Base-by-base conservation (phyloP, 2,888 invertebrate species). In the Amaurobius ferox region DNA sequence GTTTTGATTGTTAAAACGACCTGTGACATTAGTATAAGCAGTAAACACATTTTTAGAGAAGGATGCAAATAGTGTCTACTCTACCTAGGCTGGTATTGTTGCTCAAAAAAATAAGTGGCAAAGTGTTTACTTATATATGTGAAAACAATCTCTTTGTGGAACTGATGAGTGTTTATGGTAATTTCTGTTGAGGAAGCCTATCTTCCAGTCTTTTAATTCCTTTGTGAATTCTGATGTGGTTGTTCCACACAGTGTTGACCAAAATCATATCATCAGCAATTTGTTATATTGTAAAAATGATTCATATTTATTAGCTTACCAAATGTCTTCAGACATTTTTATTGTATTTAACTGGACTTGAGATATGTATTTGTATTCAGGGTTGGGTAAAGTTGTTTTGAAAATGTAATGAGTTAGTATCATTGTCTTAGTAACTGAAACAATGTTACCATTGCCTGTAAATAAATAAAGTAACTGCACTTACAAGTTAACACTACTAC, bases 101-200 rank as follows among this genome's bases (percentile, higher is more conserved):
- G 83, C 83, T 85, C 83, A 85, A 85, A 85, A 67, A 19, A 74
- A 74, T 35, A 76, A 62, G 74, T 81, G 74, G 81, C 81, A 81
- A 81, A 81, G 74, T 81, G 74, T 81, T 67, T 81, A 76, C 35
- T 29, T 64, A 70, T 11, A n/a, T n/a, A 70, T 70, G 70, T 81
- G 81, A 62, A 78, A 61, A 81, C 74, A 81, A 81, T 81, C 81
- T 81, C 73, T 79, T 70, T 16, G 35, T 35, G 35, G 32, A 30
- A 67, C 32, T 30, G 19, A 13, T 23, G 28, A 11, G 44, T 40
- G 9, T 28, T 29, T 28, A 68, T 40, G n/a, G 40, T 26, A 3
- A 5, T 40, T 44, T 16, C 2, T 5, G 44, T 44, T 44, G 44
- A 44, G 44, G 40, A 70, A 28, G 5, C 1, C 26, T 44, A 29